Evolutionary conservation across 2,113 vertebrate species (phyloP).

Genomic region (Lycaon pictus): DNA sequence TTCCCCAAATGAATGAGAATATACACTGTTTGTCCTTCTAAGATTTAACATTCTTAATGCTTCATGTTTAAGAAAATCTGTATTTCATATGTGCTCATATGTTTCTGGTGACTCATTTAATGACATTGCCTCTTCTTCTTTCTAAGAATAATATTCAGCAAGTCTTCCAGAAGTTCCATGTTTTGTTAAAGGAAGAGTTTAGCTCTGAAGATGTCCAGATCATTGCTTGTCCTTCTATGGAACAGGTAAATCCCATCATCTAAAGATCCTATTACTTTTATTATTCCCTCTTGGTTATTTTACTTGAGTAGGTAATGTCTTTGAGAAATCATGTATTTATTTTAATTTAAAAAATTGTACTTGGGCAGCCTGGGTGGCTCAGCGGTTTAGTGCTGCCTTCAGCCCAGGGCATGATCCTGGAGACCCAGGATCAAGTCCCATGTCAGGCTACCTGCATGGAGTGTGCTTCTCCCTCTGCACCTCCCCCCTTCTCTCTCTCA

Average conservation of each 20-base stretch:
- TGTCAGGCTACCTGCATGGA: too few relatives aligned
- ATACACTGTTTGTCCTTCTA: not conserved
- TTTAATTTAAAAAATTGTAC: constrained; percentile 62
- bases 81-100: not conserved
- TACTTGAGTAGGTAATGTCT: constrained; percentile 10
- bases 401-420: too few relatives aligned
- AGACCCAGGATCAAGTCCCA: too few relatives aligned
- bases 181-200: constrained; percentile 96
- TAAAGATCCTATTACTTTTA: not conserved
- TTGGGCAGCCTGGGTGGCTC: too few relatives aligned
- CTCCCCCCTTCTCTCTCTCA: too few relatives aligned
- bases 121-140: constrained; percentile 64
- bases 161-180: constrained; percentile 95
- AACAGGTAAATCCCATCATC: constrained; percentile 90
- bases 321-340: constrained; percentile 49
- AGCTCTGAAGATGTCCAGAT: constrained; percentile 96
- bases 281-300: not conserved
- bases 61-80: constrained; percentile 49
- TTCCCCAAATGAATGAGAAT: too few relatives aligned
- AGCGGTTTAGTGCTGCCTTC: too few relatives aligned
- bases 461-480: too few relatives aligned
- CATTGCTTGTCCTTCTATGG: constrained; percentile 97
- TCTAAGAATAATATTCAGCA: constrained; percentile 98
- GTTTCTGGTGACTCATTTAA: not conserved
- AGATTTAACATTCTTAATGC: not conserved